A percentile compares a stretch with the other conserved stretches of the same genome.
phyloP scores from a whole-genome alignment of 2,113 vertebrate genomes.

The Alces alces region DNA sequence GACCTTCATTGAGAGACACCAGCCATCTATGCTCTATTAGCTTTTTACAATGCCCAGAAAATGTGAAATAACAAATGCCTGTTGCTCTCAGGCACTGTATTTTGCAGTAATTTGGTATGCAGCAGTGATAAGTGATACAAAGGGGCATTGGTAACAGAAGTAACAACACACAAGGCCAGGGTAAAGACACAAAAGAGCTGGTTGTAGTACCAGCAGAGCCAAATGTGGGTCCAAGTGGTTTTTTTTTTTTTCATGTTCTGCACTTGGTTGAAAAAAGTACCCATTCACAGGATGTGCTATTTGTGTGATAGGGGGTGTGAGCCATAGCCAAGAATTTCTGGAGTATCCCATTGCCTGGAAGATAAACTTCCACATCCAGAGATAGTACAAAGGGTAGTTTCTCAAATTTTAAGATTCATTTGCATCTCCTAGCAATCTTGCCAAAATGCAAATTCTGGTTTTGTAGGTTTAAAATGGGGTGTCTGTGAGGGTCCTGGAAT shows the following conservation, averaged over 20 bases:
- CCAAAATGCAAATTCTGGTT: neutral
- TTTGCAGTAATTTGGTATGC: neutral
- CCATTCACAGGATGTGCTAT: neutral
- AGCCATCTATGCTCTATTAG: neutral
- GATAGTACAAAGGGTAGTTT: neutral
- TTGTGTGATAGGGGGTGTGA: neutral
- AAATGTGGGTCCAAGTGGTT: neutral
- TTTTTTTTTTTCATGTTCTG: neutral
- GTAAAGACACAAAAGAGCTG: neutral
- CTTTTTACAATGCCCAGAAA: neutral
- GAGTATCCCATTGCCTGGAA: neutral
- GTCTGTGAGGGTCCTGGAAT: neutral
- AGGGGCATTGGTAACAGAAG: neutral
- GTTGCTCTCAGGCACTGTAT: neutral
- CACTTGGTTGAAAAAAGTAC: neutral
- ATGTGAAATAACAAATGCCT: neutral
- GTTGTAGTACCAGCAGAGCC: neutral
- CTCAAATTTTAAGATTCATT: neutral
- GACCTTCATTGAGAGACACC: neutral
- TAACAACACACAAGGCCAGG: neutral
- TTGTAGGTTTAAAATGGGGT: neutral
- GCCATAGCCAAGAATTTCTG: neutral
- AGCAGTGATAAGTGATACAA: neutral
- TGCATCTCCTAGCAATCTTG: neutral
- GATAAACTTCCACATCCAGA: neutral